Evolutionary conservation across 2,888 invertebrate species (phyloP).

Genomic region (Pheosia tremula): DNA sequence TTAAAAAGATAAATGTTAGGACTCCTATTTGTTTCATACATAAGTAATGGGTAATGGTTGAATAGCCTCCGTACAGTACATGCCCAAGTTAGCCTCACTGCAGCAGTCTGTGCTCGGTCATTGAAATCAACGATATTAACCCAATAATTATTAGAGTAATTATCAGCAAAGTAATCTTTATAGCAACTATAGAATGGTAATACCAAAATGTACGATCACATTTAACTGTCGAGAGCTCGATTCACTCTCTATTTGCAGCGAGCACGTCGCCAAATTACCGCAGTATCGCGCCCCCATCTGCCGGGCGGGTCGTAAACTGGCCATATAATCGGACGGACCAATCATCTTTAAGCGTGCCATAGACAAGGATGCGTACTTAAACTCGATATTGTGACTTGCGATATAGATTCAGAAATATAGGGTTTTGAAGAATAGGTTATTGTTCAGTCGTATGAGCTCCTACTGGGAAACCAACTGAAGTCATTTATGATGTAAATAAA

Average conservation of each 20-base stretch:
- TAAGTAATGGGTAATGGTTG: no score
- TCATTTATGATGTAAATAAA: no score
- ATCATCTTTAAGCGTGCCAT: constrained; percentile 4
- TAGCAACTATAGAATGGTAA: not conserved
- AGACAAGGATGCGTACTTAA: not conserved
- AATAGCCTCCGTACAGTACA: no score
- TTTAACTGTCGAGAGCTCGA: not conserved
- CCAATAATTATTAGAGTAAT: not conserved
- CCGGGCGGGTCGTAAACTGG: constrained; percentile 4
- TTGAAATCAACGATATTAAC: no score
- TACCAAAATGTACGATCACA: not conserved
- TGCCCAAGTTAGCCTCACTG: no score
- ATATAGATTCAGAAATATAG: not conserved
- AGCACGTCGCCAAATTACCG: not conserved
- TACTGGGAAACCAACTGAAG: no score
- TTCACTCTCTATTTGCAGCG: not conserved
- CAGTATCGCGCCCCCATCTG: not conserved
- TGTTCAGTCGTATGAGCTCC: no score
- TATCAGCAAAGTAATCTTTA: not conserved
- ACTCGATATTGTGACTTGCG: not conserved
- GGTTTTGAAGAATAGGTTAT: no score
- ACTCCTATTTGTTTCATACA: no score
- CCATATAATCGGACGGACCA: constrained; percentile 2
- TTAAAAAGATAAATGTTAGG: no score
- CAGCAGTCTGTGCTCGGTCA: no score